A percentile compares a stretch with the other conserved stretches of the same genome.
Evolutionary conservation across 2,113 vertebrate genomes (phyloP).

Genomic region (Toxotes chatareus): DNA sequence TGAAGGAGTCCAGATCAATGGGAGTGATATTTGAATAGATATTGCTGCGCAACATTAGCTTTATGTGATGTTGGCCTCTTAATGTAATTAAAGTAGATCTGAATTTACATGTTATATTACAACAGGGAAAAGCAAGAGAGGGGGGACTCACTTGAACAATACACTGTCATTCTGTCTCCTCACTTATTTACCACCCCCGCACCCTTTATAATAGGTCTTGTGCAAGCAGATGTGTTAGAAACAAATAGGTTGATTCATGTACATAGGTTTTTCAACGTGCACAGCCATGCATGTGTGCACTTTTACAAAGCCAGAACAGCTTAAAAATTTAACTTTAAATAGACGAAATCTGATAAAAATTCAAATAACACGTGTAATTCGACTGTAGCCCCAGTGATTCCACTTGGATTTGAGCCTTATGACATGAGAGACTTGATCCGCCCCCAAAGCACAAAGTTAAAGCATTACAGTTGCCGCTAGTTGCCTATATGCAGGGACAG

Average conservation of each 20-base stretch:
- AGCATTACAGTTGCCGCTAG: neutral
- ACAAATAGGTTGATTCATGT: neutral
- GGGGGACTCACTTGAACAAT: neutral
- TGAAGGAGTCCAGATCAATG: neutral
- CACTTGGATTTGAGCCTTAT: neutral
- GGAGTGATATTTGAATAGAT: neutral
- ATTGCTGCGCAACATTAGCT: neutral
- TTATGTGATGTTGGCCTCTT: neutral
- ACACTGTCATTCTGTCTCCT: neutral
- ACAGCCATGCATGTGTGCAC: neutral
- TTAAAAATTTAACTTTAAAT: neutral
- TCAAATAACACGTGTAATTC: neutral
- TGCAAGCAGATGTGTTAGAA: no score
- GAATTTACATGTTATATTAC: neutral
- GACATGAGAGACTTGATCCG: neutral
- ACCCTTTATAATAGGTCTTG: neutral
- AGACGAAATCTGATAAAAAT: neutral
- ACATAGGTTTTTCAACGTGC: neutral
- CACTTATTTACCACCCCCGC: neutral
- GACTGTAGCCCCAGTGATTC: neutral
- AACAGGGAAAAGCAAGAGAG: neutral
- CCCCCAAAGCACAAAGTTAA: conserved; percentile 15
- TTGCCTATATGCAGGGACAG: neutral
- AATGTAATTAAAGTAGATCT: neutral
- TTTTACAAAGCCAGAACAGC: neutral